Conservation (phyloP, 2,888 invertebrate genomes). For the Acrobasis consociella region DNA sequence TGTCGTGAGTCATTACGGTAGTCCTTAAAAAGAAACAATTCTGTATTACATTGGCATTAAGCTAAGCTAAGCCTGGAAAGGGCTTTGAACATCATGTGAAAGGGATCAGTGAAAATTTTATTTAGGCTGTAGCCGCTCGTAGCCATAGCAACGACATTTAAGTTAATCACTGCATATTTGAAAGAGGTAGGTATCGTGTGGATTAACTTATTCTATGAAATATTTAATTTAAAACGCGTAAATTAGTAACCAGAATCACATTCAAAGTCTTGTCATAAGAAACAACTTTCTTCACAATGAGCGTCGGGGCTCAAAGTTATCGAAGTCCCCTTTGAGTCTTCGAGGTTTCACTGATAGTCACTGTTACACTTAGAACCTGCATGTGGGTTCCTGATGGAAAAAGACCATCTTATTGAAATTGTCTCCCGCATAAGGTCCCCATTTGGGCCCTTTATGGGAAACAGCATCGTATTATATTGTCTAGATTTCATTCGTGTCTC, state of each 20-base stretch:
- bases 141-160: constrained; percentile 11
- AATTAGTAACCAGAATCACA: neutral
- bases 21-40: neutral
- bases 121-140: constrained; percentile 9
- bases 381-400: neutral
- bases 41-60: neutral
- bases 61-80: neutral
- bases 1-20: neutral
- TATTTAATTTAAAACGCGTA: neutral
- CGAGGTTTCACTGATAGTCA: neutral
- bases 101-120: neutral
- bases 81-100: neutral
- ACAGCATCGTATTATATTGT: neutral
- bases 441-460: too few relatives aligned
- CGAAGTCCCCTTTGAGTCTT: neutral
- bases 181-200: constrained; percentile 19
- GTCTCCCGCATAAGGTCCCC: too few relatives aligned
- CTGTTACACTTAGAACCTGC: neutral
- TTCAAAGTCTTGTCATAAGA: constrained; percentile 3
- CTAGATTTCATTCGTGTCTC: constrained; percentile 36
- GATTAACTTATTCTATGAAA: constrained; percentile 6
- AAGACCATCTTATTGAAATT: too few relatives aligned
- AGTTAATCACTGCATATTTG: constrained; percentile 10
- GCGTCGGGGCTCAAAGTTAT: neutral
- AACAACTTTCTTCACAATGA: neutral